phyloP scores from a whole-genome alignment of 2,113 vertebrate genomes.

The Balaeniceps rex region DNA sequence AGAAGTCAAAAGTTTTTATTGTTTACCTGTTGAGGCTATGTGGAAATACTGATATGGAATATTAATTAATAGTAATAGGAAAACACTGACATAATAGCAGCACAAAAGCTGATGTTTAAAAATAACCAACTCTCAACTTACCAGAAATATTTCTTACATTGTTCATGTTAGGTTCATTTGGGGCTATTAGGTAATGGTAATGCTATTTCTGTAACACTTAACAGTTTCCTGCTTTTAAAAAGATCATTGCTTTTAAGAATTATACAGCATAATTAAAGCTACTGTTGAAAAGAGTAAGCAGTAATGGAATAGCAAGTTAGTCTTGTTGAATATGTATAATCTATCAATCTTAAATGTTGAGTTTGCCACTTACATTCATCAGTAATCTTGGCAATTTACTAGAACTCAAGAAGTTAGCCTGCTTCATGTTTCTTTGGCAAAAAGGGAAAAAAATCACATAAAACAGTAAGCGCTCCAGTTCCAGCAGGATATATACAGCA shows the following conservation, averaged over 20 bases:
- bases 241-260: background rate
- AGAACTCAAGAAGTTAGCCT: background rate
- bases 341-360: background rate
- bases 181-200: background rate
- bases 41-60: background rate
- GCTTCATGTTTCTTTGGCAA: background rate
- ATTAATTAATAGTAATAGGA: background rate
- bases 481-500: background rate
- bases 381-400: background rate
- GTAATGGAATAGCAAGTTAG: background rate
- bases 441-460: background rate
- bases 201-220: background rate
- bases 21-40: background rate
- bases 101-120: background rate
- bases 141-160: background rate
- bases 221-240: background rate
- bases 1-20: background rate
- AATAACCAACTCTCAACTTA: background rate
- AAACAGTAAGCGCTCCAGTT: background rate
- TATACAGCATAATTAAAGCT: background rate
- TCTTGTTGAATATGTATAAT: background rate
- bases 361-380: background rate
- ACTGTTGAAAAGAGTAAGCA: background rate
- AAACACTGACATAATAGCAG: background rate
- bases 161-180: background rate